Evolutionary conservation across 2,797 vertebrate genomes (phyloP), one percentile per base, ranked within the genome.

Genomic region (Meriones psammophilus): DNA sequence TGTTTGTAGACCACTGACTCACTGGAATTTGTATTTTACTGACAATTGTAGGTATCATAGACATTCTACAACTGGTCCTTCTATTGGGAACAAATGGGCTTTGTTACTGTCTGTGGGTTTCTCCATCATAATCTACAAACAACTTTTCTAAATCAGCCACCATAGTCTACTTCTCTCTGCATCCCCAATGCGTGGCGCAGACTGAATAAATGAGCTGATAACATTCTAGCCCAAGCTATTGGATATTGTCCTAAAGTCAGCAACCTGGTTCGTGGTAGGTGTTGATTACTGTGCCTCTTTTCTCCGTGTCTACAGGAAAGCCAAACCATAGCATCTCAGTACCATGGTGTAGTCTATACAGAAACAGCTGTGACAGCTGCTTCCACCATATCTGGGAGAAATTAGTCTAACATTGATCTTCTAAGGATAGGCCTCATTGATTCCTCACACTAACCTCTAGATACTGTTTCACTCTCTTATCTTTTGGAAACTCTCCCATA

Each of bases 401-500:
- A 76, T 26, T 69, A 71, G 89, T 78, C 46, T 73, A 66, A 36
- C 26, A 50, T 10, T 15, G 24, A 2, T 80, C 46, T 36, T 89
- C 68, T 80, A 83, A 39, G 46, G 18, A 66, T 33, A 50, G 50
- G 4, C n/a, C 77, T 95, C 74, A 20, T 79, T 73, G 66, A 68
- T 91, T 92, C 22, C 2, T 97, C 64, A 86, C n/a, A 22, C 12
- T 76, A n/a, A 73, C n/a, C 8, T 20, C 18, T 54, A 87, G 84
- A 28, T 88, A 54, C 12, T 68, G 58, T 74, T 85, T 79, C 79
- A 58, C 26, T 68, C 69, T 87, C 5, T 33, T 89, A 56, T 76
- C 50, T 3, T 18, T 24, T 24, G 88, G 66, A 97, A 97, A 89
- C 39, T 92, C 76, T 88, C 13, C 79, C 30, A 89, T 28, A 64